phyloP scores from a whole-genome alignment of 2,888 invertebrate genomes.

The Ryuthela nishihirai region DNA sequence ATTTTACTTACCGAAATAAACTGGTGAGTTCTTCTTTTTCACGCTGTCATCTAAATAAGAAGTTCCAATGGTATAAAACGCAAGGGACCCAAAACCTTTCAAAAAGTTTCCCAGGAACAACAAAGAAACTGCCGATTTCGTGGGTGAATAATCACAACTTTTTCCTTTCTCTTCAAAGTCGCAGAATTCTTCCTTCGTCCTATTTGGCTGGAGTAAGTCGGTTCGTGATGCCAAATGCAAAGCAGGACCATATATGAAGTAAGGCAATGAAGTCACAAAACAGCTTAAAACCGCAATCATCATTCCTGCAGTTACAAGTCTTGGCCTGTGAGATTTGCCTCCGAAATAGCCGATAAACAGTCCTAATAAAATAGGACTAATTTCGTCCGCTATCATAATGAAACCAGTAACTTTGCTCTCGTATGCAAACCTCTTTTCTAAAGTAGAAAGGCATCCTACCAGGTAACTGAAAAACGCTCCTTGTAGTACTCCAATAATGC shows the following conservation, averaged over 20 bases:
- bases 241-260: conserved; percentile 39
- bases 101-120: conserved; percentile 41
- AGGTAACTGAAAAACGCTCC: conserved; percentile 41
- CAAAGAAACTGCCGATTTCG: conserved; percentile 38
- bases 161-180: conserved; percentile 14
- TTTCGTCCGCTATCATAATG: conserved; percentile 41
- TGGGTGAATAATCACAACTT: conserved; percentile 19
- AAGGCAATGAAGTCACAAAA: conserved; percentile 37
- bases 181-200: conserved; percentile 26
- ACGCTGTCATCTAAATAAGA: conserved; percentile 42
- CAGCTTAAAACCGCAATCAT: conserved; percentile 32
- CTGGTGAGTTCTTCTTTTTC: conserved; percentile 41
- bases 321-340: conserved; percentile 37
- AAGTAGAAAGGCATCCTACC: conserved; percentile 39
- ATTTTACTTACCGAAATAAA: conserved; percentile 37
- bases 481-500: conserved; percentile 39
- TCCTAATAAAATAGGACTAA: conserved; percentile 34
- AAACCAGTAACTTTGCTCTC: conserved; percentile 41
- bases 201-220: neutral
- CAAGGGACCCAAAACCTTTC: conserved; percentile 42
- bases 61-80: conserved; percentile 41
- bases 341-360: conserved; percentile 40
- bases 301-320: conserved; percentile 34
- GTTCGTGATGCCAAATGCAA: conserved; percentile 6
- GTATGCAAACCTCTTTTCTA: conserved; percentile 41